Evolutionary conservation across 2,888 invertebrate species (phyloP), one percentile per base, ranked within the genome.

Genomic region (Serripes groenlandicus): DNA sequence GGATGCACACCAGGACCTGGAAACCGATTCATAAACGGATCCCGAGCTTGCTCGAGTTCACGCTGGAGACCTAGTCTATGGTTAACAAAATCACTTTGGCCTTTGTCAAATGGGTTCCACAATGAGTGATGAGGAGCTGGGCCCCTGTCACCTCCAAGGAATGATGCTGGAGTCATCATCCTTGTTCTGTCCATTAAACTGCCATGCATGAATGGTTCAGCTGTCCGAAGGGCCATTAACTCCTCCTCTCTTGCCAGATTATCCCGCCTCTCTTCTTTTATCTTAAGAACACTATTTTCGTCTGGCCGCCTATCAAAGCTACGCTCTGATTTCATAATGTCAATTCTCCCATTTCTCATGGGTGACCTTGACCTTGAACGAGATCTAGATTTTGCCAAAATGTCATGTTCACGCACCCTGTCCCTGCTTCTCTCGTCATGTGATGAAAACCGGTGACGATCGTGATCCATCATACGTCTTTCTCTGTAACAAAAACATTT

Each of bases 21-120:
- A 30, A 90, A 86, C 15, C 89, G 80, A 21, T 79, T 86, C 9
- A 91, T 85, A 83, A 92, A 86, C 2, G 90, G 86, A 28, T 92
- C 92, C 9, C 91, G 76, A 21, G 81, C 75, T 62, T 91, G 90
- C 34, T 91, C 91, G 79, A 90, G 85, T 23, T 90, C 90, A 62
- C 88, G 83, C 32, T 88, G 90, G 87, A 71, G 52, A 64, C 89
- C 88, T 7, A 90, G 56, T 56, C 90, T 80, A 37, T 90, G 91
- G 75, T 85, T 87, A 60, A 81, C 82, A 35, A 88, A 87, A 64
- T 87, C 88, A 34, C 83, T 66, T 34, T 88, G 77, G 54, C 85
- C 83, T 78, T 91, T 92, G 56, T 92, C 92, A 84, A 90, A 90
- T 3, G 90, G 91, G 76, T 88, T 91, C 91, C 92, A 92, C 83